Evolutionary conservation across 2,797 vertebrate species (phyloP).

Genomic region (Carduelis carduelis): DNA sequence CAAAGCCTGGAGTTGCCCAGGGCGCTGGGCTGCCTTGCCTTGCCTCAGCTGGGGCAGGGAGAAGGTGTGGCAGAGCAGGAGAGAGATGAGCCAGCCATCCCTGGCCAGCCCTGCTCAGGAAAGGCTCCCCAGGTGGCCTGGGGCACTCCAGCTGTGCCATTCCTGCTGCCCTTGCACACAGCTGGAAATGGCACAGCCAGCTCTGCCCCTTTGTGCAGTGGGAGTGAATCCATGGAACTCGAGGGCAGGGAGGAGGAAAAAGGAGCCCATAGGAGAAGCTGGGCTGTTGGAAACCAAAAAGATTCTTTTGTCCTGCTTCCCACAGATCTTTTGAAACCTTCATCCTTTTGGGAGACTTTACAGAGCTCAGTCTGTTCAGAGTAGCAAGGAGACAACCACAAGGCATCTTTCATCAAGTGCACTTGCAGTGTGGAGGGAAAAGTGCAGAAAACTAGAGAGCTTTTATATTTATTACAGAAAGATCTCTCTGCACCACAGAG

Average conservation of each 20-base stretch:
- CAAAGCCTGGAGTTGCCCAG: background rate
- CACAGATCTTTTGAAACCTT: background rate
- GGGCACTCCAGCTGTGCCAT: rapidly evolving
- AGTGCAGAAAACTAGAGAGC: background rate
- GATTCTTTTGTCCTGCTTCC: background rate
- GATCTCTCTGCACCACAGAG: background rate
- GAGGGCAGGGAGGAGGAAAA: rapidly evolving
- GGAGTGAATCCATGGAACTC: rapidly evolving
- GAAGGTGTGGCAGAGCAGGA: background rate
- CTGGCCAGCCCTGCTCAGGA: background rate
- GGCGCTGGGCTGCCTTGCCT: background rate
- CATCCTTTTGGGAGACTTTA: background rate
- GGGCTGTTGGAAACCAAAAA: background rate
- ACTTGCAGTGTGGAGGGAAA: background rate
- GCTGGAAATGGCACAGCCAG: rapidly evolving
- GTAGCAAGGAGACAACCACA: background rate
- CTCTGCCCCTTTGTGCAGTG: rapidly evolving
- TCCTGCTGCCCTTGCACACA: background rate
- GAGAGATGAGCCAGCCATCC: background rate
- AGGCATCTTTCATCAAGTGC: background rate
- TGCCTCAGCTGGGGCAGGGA: too few species aligned
- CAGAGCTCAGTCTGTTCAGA: background rate
- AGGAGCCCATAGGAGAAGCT: background rate
- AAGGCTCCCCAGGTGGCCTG: rapidly evolving
- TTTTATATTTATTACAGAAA: background rate